Conservation (phyloP, 2,113 vertebrate species). For the Porphyrio hochstetteri region DNA sequence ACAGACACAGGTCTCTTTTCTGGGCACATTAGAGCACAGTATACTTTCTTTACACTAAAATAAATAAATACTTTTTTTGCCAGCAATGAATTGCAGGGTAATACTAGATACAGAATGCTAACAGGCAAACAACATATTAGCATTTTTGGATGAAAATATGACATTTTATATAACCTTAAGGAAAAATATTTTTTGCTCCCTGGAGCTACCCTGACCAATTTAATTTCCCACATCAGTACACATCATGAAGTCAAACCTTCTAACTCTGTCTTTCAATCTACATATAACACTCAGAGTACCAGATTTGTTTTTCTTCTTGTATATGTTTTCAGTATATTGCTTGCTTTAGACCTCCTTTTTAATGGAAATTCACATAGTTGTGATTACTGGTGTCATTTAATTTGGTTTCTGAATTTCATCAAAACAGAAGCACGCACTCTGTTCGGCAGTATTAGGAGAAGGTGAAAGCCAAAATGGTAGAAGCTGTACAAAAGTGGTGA, state of each 20-base stretch:
- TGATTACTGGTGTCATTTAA: background rate
- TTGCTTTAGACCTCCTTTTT: background rate
- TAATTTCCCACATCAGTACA: conserved; percentile 36
- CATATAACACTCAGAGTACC: background rate
- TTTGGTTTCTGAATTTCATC: background rate
- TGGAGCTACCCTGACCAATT: background rate
- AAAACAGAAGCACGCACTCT: background rate
- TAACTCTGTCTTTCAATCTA: background rate
- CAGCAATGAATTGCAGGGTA: background rate
- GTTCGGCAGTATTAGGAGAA: background rate
- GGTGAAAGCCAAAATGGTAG: background rate
- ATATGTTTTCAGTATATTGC: background rate
- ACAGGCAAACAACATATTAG: background rate
- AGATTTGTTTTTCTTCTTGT: background rate
- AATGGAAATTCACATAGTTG: background rate
- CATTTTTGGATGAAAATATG: background rate
- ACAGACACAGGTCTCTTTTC: background rate
- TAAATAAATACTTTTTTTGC: background rate
- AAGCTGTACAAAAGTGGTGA: background rate
- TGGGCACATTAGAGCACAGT: background rate
- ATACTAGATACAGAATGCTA: background rate
- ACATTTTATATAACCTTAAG: background rate
- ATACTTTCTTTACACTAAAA: background rate
- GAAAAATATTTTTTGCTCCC: background rate
- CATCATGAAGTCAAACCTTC: background rate